These are phyloP conservation scores for Magallana angulata DNA, from an alignment of 1,140 invertebrate species.

Conservation along the genomic window DNA sequence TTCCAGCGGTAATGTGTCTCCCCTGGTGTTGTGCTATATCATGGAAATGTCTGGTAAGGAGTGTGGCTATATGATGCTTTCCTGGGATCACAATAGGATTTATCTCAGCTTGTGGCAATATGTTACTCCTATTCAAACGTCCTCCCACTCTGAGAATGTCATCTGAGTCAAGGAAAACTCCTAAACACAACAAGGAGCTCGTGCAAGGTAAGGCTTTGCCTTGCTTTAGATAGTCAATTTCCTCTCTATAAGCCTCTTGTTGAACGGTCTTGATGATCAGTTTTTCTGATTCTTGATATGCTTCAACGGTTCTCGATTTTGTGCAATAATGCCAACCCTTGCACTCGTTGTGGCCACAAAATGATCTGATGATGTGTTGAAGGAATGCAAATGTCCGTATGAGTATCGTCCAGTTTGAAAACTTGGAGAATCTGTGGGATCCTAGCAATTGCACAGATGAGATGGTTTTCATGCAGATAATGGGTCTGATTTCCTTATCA, in stretches of 20 bases:
- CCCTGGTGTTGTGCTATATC: background rate
- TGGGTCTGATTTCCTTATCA: constrained; percentile 9
- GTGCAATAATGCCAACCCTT: constrained; percentile 4
- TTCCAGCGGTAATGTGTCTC: background rate
- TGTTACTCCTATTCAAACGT: background rate
- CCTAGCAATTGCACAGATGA: background rate
- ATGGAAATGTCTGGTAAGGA: background rate
- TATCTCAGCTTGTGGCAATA: background rate
- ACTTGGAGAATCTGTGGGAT: background rate
- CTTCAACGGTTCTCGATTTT: background rate
- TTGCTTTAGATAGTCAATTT: background rate
- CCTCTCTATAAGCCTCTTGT: background rate
- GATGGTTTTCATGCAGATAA: background rate
- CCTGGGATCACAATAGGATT: constrained; percentile 1
- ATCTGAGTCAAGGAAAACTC: background rate
- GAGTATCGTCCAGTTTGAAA: constrained; percentile 2
- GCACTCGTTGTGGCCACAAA: background rate
- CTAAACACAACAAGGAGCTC: background rate
- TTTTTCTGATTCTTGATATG: background rate
- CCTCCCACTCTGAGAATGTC: background rate
- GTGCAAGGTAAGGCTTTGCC: background rate
- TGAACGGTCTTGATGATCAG: background rate
- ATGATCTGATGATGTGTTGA: background rate
- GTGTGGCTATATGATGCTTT: background rate
- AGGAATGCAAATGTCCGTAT: background rate